Percentiles rank a stretch among this genome's conserved stretches.
phyloP scores from a whole-genome alignment of 2,797 vertebrate genomes.

The Spinibarbus caldwelli region DNA sequence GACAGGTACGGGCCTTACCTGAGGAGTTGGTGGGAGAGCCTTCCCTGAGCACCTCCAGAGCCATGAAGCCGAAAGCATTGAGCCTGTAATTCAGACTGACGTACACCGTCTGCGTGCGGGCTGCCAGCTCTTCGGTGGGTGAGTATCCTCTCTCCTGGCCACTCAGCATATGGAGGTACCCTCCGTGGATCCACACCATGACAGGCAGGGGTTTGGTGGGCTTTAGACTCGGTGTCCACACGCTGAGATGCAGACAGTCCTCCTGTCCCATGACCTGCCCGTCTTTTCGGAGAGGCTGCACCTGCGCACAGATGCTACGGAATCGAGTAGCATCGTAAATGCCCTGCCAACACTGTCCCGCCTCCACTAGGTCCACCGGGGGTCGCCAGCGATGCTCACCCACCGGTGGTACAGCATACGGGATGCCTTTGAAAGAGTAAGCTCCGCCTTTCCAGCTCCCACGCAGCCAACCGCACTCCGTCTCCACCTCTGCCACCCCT shows the following conservation, averaged over 20 bases:
- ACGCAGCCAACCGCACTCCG: constrained; percentile 67
- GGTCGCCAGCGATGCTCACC: constrained; percentile 76
- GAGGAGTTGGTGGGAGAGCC: constrained; percentile 78
- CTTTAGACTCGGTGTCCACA: constrained; percentile 79
- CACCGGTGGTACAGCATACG: constrained; percentile 76
- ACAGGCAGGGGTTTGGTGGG: constrained; percentile 71
- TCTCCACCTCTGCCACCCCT: constrained; percentile 64
- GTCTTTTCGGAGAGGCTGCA: constrained; percentile 58
- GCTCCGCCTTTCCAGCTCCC: constrained; percentile 65
- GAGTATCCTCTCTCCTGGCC: constrained; percentile 76
- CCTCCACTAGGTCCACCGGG: constrained; percentile 58
- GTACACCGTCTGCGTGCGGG: constrained; percentile 68
- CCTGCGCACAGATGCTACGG: constrained; percentile 75
- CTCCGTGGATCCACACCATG: constrained; percentile 84
- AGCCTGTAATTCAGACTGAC: constrained; percentile 86
- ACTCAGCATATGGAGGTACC: constrained; percentile 74
- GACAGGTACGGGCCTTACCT: constrained; percentile 66
- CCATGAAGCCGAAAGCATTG: constrained; percentile 82
- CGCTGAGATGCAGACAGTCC: constrained; percentile 81
- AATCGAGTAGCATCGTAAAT: constrained; percentile 69
- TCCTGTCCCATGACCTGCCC: constrained; percentile 74
- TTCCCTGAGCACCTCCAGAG: constrained; percentile 77
- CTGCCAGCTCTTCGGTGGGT: constrained; percentile 74
- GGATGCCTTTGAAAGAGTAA: constrained; percentile 81
- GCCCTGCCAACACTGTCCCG: constrained; percentile 56